These are phyloP conservation scores for Cordilura impudica DNA, from an alignment of 2,888 invertebrate species.

Conservation along the genomic window DNA sequence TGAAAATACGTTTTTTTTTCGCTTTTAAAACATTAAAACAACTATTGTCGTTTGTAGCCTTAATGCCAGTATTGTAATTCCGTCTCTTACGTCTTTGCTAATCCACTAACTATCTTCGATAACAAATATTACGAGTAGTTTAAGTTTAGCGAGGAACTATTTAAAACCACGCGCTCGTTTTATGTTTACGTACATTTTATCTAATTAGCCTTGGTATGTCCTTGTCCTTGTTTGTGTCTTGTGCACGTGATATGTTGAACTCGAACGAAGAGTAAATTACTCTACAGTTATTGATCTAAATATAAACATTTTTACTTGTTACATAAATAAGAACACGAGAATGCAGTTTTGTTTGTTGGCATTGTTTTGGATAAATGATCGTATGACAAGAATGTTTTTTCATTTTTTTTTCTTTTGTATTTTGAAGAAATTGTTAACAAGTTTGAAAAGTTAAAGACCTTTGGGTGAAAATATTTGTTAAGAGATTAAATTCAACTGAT, in stretches of 20 bases:
- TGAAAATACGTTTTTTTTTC: no score
- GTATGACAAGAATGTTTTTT: constrained; percentile 6
- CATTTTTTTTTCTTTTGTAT: not conserved
- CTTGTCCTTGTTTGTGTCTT: constrained; percentile 8
- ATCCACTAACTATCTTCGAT: no score
- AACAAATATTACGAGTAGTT: no score
- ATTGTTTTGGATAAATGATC: constrained; percentile 30
- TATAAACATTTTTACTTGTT: constrained; percentile 36
- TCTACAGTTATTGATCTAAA: constrained; percentile 63
- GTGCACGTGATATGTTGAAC: constrained; percentile 38
- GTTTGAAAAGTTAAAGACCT: not conserved
- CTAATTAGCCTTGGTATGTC: constrained; percentile 51
- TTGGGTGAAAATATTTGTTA: not conserved
- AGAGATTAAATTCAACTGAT: not conserved
- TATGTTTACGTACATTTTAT: constrained; percentile 34
- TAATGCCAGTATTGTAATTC: not conserved
- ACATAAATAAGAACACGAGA: constrained; percentile 26
- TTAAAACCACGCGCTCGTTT: constrained; percentile 6
- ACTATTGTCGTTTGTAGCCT: not conserved
- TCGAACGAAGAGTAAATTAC: constrained; percentile 29
- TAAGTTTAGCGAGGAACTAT: no score
- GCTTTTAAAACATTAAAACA: no score
- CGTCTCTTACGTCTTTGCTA: no score
- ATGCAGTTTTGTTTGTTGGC: constrained; percentile 47
- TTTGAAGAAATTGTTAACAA: constrained; percentile 16